Evolutionary conservation across 2,113 vertebrate genomes (phyloP).

Genomic region (Taurulus bubalis): DNA sequence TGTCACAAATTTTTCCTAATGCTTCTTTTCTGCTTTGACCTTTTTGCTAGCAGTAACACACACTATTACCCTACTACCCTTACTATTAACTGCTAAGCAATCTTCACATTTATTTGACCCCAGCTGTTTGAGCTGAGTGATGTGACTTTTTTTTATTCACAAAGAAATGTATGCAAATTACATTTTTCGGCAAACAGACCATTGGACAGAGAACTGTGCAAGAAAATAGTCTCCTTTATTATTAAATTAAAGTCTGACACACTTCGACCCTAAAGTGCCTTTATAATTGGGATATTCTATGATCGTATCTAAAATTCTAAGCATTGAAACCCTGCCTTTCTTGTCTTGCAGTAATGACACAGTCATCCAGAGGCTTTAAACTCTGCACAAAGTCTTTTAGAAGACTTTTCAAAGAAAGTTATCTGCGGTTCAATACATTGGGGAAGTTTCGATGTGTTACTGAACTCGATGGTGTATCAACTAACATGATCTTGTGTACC

Average conservation of each 20-base stretch:
- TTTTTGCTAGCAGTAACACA: constrained; percentile 12
- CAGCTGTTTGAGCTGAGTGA: not conserved
- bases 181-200: constrained; percentile 39
- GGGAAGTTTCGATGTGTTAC: constrained; percentile 2
- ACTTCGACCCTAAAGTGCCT: constrained; percentile 30
- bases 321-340: constrained; percentile 25
- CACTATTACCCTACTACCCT: not conserved
- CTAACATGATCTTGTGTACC: not conserved
- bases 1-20: not conserved
- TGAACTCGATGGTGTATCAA: not conserved
- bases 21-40: not conserved
- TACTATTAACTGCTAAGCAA: not conserved
- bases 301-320: constrained; percentile 49
- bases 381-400: constrained; percentile 24
- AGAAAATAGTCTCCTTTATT: constrained; percentile 38
- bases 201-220: constrained; percentile 14
- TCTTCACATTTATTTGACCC: constrained; percentile 29
- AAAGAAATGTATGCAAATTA: constrained; percentile 29
- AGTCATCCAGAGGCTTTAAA: constrained; percentile 27
- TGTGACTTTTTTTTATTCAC: not conserved
- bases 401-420: constrained; percentile 24
- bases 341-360: constrained; percentile 12
- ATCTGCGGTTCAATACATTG: not conserved
- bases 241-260: constrained; percentile 37
- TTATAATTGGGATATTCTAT: constrained; percentile 49